Percentiles rank a stretch among this genome's conserved stretches.
Evolutionary conservation across 2,797 vertebrate species (phyloP).

Genomic region (Danio albolineatus): DNA sequence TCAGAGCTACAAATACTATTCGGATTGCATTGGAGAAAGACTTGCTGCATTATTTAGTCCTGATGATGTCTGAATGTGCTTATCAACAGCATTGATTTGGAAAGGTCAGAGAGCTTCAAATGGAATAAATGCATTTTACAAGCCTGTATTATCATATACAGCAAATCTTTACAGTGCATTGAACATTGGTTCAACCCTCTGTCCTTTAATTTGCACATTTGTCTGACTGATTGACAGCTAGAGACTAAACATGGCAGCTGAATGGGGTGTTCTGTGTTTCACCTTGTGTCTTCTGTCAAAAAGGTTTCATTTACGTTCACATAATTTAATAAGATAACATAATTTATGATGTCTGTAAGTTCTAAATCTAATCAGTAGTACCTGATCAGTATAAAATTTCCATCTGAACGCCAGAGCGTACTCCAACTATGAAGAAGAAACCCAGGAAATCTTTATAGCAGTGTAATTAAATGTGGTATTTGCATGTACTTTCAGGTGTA

Average conservation of each 20-base stretch:
- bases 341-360: background rate
- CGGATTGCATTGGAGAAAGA: background rate
- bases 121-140: background rate
- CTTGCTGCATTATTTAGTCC: slow-evolving; percentile 27
- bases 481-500: no score
- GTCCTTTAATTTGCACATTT: background rate
- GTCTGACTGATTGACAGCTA: background rate
- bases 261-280: background rate
- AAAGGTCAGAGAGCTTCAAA: background rate
- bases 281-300: background rate
- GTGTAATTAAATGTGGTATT: no score
- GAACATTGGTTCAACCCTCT: slow-evolving; percentile 8
- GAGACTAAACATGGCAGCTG: background rate
- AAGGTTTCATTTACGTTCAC: background rate
- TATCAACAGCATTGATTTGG: slow-evolving; percentile 9
- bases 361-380: background rate
- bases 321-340: background rate
- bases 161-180: background rate
- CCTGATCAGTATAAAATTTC: no score
- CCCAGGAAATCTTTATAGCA: no score
- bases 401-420: no score
- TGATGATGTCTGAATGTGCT: background rate
- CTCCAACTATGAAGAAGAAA: no score
- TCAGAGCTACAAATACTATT: slow-evolving; percentile 27
- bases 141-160: background rate